These are phyloP conservation scores for Onchidella celtica DNA, from an alignment of 2,888 invertebrate species.

Conservation along the genomic window DNA sequence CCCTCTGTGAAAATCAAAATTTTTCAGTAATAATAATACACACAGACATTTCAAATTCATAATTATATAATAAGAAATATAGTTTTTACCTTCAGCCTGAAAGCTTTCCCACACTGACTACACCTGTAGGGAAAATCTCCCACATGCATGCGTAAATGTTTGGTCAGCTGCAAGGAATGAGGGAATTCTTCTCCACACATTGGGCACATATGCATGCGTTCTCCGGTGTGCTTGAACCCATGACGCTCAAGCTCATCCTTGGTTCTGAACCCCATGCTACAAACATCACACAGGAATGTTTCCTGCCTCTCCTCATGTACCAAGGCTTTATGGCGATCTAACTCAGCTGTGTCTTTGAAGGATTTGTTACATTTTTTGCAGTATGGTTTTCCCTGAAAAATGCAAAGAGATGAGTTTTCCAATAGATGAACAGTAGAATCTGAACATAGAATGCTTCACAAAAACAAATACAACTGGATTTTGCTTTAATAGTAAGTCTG, in stretches of 20 bases:
- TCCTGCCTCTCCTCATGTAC: slow-evolving; percentile 39
- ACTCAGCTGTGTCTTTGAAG: slow-evolving; percentile 41
- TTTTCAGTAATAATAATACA: too few relatives aligned
- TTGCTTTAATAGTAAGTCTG: too few relatives aligned
- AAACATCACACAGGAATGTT: slow-evolving; percentile 18
- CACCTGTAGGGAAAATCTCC: slow-evolving; percentile 42
- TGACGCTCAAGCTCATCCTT: slow-evolving; percentile 7
- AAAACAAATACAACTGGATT: too few relatives aligned
- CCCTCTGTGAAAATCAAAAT: too few relatives aligned
- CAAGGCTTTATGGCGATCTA: slow-evolving; percentile 38
- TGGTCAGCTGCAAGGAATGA: slow-evolving; percentile 22
- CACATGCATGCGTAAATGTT: slow-evolving; percentile 35
- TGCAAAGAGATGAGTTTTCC: too few relatives aligned
- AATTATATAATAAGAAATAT: too few relatives aligned
- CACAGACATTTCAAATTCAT: too few relatives aligned
- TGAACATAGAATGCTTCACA: too few relatives aligned
- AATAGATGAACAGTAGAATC: too few relatives aligned
- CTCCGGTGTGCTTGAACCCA: slow-evolving; percentile 16
- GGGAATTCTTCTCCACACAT: slow-evolving; percentile 41
- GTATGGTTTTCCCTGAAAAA: slow-evolving; percentile 47
- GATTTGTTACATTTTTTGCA: slow-evolving; percentile 50
- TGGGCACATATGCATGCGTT: slow-evolving; percentile 34
- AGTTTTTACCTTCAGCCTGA: slow-evolving; percentile 42
- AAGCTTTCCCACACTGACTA: slow-evolving; percentile 44
- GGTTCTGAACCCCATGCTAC: slow-evolving; percentile 4